Evolutionary conservation across 2,113 vertebrate species (phyloP), one percentile per base, ranked within the genome.

Genomic region (Sphaerodactylus townsendi): DNA sequence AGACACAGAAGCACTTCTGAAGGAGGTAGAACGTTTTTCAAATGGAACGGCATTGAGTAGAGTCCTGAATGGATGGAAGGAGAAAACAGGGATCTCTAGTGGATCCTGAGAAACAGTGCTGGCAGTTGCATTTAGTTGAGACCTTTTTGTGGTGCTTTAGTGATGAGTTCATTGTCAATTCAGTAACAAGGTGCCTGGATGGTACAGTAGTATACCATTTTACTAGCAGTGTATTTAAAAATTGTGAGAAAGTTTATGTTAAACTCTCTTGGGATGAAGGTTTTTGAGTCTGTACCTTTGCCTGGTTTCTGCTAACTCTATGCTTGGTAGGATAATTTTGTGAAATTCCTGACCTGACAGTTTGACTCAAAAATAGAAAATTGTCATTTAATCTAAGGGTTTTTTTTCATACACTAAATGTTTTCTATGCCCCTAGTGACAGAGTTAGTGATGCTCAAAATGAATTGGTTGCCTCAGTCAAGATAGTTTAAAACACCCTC

Each of bases 1-100:
- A 7, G 99, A 99, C 46, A 96, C 97, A 89, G 99, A 99, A 85
- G 93, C 97, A 6, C 96, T 95, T 93, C 93, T 97, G 82, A 99
- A 97, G 95, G 99, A 99, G 98, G 99, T 99, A 95, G 0, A 1
- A 17, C 71, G 0, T 44, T 62, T 50, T 68, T 62, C 1, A 8
- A 0, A 21, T n/a, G 50, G 37, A 25, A 23, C 19, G 21, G 14
- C 10, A 0, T 46, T 62, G 64, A 21, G 17, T 71, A 41, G n/a
- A 33, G 8, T 33, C 35, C 46, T 59, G 15, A 11, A n/a, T 62
- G 37, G 15, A 62, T 14, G 30, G 50, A 41, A 44, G 10, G 15
- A 56, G 68, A 71, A 10, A 21, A n/a, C 41, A 72, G 37, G 39
- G 4, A n/a, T 7, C 30, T 66, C 64, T n/a, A 28, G 3, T 59